Evolutionary conservation across 2,797 vertebrate genomes (phyloP), one percentile per base, ranked within the genome.

Genomic region (Allobates femoralis): DNA sequence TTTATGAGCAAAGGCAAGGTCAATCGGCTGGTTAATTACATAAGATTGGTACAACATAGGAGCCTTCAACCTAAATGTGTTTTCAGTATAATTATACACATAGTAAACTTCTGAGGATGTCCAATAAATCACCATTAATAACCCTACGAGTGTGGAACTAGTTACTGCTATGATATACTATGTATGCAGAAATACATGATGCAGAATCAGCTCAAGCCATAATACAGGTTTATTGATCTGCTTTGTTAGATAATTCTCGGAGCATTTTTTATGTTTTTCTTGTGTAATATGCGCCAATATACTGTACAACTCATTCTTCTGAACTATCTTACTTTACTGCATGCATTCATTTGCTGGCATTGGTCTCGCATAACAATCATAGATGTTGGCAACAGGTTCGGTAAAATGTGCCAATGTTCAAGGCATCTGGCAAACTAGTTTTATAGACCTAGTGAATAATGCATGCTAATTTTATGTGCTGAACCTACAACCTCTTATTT

Each of bases 381-480:
- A 56, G 26, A 19, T 84, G 41, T 67, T 87, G 86, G 82, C 81
- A 87, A 46, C 51, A 75, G 12, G 56, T 66, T 66, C 11, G 23
- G 18, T 51, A 41, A n/a, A 32, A 12, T 46, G 34, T 56, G 86
- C 86, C 86, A 84, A 80, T 56, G 51, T 58, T 62, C 6, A 73
- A 55, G 18, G 46, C 58, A 87, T 83, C 81, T 87, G 81, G 86
- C 76, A 84, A 73, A 41, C 30, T 46, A 11, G 76, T 87, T 77
- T 79, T 58, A 77, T 75, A 84, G 53, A 55, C 41, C 82, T 67
- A 46, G 69, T 74, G 62, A 83, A 60, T 83, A 79, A 84, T 84
- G 60, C 67, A 84, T 74, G 82, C 21, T 84, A 80, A 87, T 84
- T 87, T 87, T 80, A 80, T 84, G 76, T 84, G 66, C 67, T 84